Evolutionary conservation across 2,888 invertebrate species (phyloP), one percentile per base, ranked within the genome.

Genomic region (Iselma pallidipennis): DNA sequence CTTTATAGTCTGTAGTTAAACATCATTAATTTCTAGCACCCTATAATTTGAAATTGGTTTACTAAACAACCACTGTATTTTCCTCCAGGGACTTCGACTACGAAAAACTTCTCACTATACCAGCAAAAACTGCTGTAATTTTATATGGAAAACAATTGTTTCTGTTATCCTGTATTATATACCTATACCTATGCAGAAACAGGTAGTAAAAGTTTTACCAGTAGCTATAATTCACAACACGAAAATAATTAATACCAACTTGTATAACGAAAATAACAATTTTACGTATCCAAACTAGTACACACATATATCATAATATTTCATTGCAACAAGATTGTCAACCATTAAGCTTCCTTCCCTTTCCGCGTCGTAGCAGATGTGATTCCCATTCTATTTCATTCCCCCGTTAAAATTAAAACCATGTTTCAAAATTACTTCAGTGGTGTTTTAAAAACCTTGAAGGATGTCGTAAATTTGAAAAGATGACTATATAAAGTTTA

Each of bases 361-460:
- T 70, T 71, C 71, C 71, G 68, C 66, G 59, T 73, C 65, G 57
- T 61, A 66, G 67, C 73, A 73, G 73, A 73, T 73, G 73, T 73
- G 71, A 66, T 69, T 70, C 70, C 65, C 69, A 65, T 67, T 68
- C 68, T 69, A 67, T 68, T 68, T 67, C 67, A 63, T 71, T 65
- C 73, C 71, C 74, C 72, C 74, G 76, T 77, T 78, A 78, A 80
- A 80, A 80, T 80, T 80, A 80, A 80, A 80, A 80, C 80, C 80
- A 78, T 80, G 80, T 80, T 79, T 80, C 78, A 78, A 80, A 80
- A 80, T 80, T 80, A 80, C 79, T 78, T 78, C 76, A 77, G 79
- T 76, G 79, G 76, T 79, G 78, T 80, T 80, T 79, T 78, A 78
- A 80, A 78, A 79, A 79, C 74, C 77, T 74, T 76, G 74, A 74